Evolutionary conservation across 2,797 vertebrate genomes (phyloP).

Genomic region (Synaphobranchus kaupii): DNA sequence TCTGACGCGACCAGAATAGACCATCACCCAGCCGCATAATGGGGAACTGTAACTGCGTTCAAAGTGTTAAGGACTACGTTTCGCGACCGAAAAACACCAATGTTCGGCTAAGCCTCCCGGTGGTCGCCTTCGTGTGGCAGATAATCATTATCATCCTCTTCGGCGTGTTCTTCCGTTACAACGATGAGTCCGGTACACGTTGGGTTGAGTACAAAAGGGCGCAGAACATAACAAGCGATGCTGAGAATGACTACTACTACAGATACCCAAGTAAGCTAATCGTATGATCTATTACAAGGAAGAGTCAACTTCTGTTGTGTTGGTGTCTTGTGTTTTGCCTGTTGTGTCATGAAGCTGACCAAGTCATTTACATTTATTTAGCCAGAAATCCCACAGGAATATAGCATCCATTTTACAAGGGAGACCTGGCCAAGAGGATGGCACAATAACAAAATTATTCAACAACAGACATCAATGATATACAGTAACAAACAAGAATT

Average conservation of each 20-base stretch:
- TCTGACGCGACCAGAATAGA: not conserved
- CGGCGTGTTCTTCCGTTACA: constrained; percentile 86
- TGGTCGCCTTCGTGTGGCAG: constrained; percentile 83
- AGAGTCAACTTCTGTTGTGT: not conserved
- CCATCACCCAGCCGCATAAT: constrained; percentile 51
- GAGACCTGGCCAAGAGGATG: too few relatives aligned
- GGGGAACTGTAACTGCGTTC: constrained; percentile 57
- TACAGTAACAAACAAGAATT: too few relatives aligned
- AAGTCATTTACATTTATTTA: not conserved
- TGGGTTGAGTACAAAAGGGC: constrained; percentile 65
- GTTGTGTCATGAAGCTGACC: not conserved
- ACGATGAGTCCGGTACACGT: constrained; percentile 71
- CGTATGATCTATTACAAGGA: not conserved
- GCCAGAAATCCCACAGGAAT: too few relatives aligned
- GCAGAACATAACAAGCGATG: constrained; percentile 75
- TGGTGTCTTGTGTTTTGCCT: not conserved
- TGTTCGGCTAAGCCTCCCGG: constrained; percentile 84
- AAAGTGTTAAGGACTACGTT: constrained; percentile 40
- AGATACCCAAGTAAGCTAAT: constrained; percentile 88
- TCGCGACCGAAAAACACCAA: constrained; percentile 73
- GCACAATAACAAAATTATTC: too few relatives aligned
- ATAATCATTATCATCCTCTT: constrained; percentile 86
- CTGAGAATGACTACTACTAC: constrained; percentile 94
- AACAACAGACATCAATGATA: too few relatives aligned
- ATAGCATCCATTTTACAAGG: too few relatives aligned